A percentile compares a stretch with the other conserved stretches of the same genome.
Evolutionary conservation across 2,797 vertebrate genomes (phyloP).

Genomic region (Myotis daubentonii): DNA sequence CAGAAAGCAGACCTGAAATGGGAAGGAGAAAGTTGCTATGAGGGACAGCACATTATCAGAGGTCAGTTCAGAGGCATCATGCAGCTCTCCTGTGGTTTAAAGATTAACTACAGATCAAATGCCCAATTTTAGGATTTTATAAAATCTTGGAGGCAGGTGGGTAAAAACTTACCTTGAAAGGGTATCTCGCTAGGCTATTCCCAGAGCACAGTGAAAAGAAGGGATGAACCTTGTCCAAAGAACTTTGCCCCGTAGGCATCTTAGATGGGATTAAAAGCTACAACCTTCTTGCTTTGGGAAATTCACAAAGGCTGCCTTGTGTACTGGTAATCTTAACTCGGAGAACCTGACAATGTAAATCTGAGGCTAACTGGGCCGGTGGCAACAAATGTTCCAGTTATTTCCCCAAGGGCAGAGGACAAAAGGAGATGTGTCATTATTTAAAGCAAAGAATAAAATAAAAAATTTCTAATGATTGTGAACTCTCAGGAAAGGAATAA

Average conservation of each 20-base stretch:
- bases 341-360: background rate
- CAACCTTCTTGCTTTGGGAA: background rate
- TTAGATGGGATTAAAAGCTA: background rate
- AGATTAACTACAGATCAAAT: background rate
- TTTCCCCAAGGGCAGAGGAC: background rate
- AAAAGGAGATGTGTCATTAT: too few species aligned
- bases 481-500: background rate
- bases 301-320: conserved; percentile 42
- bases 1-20: background rate
- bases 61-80: background rate
- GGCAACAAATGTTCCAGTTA: background rate
- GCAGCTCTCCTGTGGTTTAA: background rate
- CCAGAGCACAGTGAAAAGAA: background rate
- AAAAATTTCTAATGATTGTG: background rate
- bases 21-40: background rate
- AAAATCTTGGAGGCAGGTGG: background rate
- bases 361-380: background rate
- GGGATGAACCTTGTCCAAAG: conserved; percentile 35
- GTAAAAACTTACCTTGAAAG: conserved; percentile 50
- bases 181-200: background rate
- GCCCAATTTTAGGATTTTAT: background rate
- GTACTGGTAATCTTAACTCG: background rate
- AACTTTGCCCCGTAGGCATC: conserved; percentile 17
- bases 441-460: background rate
- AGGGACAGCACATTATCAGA: rapidly evolving